These are phyloP conservation scores for Florisuga fusca DNA, from an alignment of 2,797 vertebrate genomes.

Conservation along the genomic window DNA sequence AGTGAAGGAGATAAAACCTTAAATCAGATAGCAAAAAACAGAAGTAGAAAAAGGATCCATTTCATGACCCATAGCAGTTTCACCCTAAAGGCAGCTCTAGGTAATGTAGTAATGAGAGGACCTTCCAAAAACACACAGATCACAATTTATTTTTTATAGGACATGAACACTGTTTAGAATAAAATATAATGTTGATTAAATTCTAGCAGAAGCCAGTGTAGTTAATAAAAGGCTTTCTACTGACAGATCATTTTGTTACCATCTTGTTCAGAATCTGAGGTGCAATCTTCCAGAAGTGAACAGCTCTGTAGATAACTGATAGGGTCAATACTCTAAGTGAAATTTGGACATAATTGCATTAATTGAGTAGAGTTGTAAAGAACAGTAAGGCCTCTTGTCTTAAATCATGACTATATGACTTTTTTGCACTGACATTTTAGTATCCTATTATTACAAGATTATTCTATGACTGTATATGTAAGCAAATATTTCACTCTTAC, in stretches of 20 bases:
- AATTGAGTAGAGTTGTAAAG: background rate
- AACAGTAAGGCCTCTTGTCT: background rate
- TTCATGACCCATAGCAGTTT: background rate
- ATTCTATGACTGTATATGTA: background rate
- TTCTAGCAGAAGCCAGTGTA: background rate
- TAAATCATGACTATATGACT: background rate
- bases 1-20: background rate
- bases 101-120: background rate
- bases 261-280: background rate
- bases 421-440: background rate
- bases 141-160: background rate
- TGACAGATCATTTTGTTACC: background rate
- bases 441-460: background rate
- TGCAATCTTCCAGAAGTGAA: background rate
- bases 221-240: background rate
- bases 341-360: background rate
- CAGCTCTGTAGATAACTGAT: background rate
- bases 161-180: background rate
- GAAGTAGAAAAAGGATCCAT: background rate
- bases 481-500: background rate
- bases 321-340: background rate
- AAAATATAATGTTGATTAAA: background rate
- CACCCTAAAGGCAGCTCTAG: background rate
- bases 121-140: background rate
- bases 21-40: background rate